phyloP scores from a whole-genome alignment of 2,888 invertebrate genomes.

The Coleophora flavipennella region DNA sequence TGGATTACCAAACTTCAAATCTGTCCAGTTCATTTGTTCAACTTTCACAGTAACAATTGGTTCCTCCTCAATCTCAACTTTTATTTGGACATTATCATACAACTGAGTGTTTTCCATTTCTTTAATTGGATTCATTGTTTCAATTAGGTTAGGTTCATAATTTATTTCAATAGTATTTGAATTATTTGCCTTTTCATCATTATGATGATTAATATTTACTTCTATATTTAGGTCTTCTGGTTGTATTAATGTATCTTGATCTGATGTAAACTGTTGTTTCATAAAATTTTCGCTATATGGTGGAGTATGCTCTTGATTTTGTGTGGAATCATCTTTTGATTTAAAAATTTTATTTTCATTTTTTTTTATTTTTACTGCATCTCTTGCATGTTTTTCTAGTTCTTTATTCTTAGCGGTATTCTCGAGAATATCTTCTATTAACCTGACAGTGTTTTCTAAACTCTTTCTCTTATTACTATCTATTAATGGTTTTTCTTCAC shows the following conservation, averaged over 20 bases:
- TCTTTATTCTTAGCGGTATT: slow-evolving; percentile 15
- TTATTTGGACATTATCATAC: neutral
- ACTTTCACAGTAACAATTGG: slow-evolving; percentile 26
- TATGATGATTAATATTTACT: no score
- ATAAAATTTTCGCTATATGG: no score
- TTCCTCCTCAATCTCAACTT: slow-evolving; percentile 10
- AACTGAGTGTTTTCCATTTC: neutral
- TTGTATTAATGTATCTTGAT: no score
- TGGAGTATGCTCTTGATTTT: neutral
- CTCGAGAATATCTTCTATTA: slow-evolving; percentile 49
- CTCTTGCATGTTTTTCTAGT: neutral
- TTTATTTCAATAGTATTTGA: no score
- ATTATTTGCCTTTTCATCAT: no score
- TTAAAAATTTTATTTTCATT: neutral
- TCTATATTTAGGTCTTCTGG: no score
- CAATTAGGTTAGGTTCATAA: no score
- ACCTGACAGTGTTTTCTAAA: slow-evolving; percentile 47
- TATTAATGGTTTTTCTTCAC: slow-evolving; percentile 18
- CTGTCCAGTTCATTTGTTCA: slow-evolving; percentile 26
- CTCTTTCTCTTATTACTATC: slow-evolving; percentile 40
- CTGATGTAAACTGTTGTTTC: no score
- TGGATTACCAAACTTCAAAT: slow-evolving; percentile 29
- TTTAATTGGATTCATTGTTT: no score
- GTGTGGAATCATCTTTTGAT: neutral
- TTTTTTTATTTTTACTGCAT: neutral